Base-by-base conservation (phyloP, 2,113 vertebrate genomes). In the Melanotaenia duboulayi region DNA sequence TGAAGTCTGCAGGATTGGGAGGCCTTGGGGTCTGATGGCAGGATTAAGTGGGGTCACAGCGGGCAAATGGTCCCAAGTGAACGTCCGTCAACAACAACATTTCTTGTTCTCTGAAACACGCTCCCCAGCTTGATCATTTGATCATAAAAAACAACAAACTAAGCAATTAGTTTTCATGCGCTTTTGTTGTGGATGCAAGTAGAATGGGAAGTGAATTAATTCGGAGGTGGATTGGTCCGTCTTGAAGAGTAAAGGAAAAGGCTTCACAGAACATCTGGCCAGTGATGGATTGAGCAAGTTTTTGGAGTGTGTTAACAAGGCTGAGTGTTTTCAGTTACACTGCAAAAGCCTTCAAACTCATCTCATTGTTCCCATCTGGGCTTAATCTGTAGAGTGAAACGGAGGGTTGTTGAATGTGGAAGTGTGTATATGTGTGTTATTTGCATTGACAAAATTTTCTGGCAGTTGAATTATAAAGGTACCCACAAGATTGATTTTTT, bases 311-410 rank as follows among this genome's bases (percentile, higher is more conserved):
- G 70, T 87, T 92, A 90, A 90, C 87, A 90, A 87, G 87, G 65
- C 58, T 40, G 75, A 85, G 67, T 92, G 89, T 89, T 93, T 93
- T 89, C 65, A 82, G 87, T 91, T 91, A 87, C 49, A 51, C 84
- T 83, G 89, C 69, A 72, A 86, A 86, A 85, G 76, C 85, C 68
- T 65, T 86, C 78, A 88, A 87, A 87, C 86, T 92, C 86, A 84
- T 89, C 89, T 89, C 86, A 92, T 88, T 86, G 89, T 87, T 87
- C 75, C 80, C 91, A 93, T 92, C 90, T 92, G 91, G 91, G 68
- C 78, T 77, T 85, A 80, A 92, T 91, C 77, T 88, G 80, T n/a
- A 58, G 80, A 83, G 61, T 65, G 77, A 80, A 79, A 81, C 65
- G 50, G 63, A 64, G 71, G 58, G 44, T 56, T 66, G 54, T 24